Percentiles rank a stretch among this genome's conserved stretches.
phyloP scores from a whole-genome alignment of 2,797 vertebrate genomes.

The Sorex maritimensis region DNA sequence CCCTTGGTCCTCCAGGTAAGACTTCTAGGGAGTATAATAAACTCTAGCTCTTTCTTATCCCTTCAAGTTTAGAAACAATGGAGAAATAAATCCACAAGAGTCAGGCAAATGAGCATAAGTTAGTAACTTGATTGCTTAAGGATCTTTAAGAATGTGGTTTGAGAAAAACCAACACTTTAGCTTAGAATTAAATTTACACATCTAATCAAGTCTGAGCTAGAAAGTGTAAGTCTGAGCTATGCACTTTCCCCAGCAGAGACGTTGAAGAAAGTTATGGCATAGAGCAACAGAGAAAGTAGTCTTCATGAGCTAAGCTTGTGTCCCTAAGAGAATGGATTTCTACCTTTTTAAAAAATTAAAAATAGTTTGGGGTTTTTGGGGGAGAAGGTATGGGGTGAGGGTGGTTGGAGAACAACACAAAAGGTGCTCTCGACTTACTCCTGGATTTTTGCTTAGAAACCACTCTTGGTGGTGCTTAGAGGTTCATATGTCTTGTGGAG shows the following conservation, averaged over 20 bases:
- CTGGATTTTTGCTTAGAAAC: too few relatives aligned
- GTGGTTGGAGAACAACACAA: too few relatives aligned
- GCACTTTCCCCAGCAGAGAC: not conserved
- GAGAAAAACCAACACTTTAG: constrained; percentile 8
- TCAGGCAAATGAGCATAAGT: not conserved
- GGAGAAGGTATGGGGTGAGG: not conserved
- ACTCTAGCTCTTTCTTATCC: not conserved
- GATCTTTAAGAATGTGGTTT: constrained; percentile 1
- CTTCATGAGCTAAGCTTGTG: not conserved
- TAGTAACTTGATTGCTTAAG: not conserved
- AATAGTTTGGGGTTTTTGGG: not conserved
- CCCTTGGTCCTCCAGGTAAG: not conserved
- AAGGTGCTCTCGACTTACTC: too few relatives aligned
- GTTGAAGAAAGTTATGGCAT: not conserved
- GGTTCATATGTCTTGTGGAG: too few relatives aligned
- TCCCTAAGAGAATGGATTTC: not conserved
- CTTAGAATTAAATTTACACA: not conserved
- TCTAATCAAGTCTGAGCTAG: not conserved
- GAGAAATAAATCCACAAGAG: not conserved
- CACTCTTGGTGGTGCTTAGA: too few relatives aligned
- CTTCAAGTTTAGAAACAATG: constrained; percentile 25
- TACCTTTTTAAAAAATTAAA: not conserved
- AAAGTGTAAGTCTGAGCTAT: not conserved
- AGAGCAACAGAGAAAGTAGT: not conserved
- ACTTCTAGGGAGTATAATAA: not conserved